Evolutionary conservation across 2,113 vertebrate genomes (phyloP).

Genomic region (Melanotaenia duboulayi): DNA sequence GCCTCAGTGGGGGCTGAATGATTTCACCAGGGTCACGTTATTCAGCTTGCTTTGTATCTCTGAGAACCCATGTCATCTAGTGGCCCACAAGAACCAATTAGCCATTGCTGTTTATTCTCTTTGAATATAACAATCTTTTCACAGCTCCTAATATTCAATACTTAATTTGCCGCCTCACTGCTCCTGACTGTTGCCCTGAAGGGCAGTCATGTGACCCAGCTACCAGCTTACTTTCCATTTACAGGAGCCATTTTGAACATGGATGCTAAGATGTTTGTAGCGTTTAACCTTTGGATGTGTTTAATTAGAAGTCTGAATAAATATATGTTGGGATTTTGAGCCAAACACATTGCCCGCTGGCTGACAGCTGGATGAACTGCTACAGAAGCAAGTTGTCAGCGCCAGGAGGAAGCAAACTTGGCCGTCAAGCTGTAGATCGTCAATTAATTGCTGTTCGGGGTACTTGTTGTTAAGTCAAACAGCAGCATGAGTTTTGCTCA

Average conservation of each 20-base stretch:
- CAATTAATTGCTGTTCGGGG: slow-evolving; percentile 73
- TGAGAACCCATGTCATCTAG: slow-evolving; percentile 31
- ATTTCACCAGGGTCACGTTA: slow-evolving; percentile 60
- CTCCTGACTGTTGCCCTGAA: slow-evolving; percentile 62
- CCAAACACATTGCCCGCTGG: slow-evolving; percentile 6
- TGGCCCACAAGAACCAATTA: slow-evolving; percentile 39
- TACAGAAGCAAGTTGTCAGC: slow-evolving; percentile 34
- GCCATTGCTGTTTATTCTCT: slow-evolving; percentile 41
- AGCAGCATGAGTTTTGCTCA: slow-evolving; percentile 67
- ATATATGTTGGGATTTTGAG: slow-evolving; percentile 8
- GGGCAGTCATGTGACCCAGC: slow-evolving; percentile 47
- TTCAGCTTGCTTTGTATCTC: slow-evolving; percentile 51
- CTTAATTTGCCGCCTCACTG: slow-evolving; percentile 73
- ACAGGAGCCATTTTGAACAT: slow-evolving; percentile 67
- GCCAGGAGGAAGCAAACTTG: slow-evolving; percentile 47
- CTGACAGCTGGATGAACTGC: slow-evolving; percentile 50
- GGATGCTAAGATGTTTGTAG: slow-evolving; percentile 17
- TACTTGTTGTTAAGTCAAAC: slow-evolving; percentile 73
- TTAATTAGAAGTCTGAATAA: slow-evolving; percentile 23
- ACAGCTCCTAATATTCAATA: slow-evolving; percentile 70
- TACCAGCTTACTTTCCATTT: slow-evolving; percentile 43
- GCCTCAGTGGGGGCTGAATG: slow-evolving; percentile 53
- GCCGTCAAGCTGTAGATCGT: slow-evolving; percentile 46
- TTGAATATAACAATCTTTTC: slow-evolving; percentile 63
- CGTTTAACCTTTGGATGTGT: slow-evolving; percentile 13